phyloP scores from a whole-genome alignment of 2,888 invertebrate genomes.

The Agrotis exclamationis region DNA sequence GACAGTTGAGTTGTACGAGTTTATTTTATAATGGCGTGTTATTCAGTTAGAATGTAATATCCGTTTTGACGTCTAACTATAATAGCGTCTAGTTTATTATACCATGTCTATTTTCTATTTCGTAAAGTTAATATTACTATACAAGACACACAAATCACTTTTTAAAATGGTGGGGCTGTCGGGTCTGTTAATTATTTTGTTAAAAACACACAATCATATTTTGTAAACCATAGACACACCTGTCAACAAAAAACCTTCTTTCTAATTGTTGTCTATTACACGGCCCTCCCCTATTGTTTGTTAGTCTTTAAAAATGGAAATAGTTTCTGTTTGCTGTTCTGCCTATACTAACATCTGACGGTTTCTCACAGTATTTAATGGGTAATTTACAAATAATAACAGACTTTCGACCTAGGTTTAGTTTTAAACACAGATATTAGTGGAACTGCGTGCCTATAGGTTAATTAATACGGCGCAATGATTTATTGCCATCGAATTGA shows the following conservation, averaged over 20 bases:
- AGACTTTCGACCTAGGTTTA: slow-evolving; percentile 23
- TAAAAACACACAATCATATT: slow-evolving; percentile 1
- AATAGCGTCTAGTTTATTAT: neutral
- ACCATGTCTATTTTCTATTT: neutral
- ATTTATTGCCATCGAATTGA: neutral
- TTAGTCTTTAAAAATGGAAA: neutral
- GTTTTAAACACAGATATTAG: slow-evolving; percentile 47
- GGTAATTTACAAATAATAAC: slow-evolving; percentile 35
- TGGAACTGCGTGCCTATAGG: neutral
- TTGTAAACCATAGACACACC: slow-evolving; percentile 8
- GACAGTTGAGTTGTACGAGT: slow-evolving; percentile 28
- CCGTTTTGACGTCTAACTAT: slow-evolving; percentile 4
- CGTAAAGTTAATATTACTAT: neutral
- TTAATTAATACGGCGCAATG: slow-evolving; percentile 12
- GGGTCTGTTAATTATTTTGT: neutral
- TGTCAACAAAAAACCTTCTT: neutral
- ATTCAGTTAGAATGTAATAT: slow-evolving; percentile 35
- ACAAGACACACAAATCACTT: neutral
- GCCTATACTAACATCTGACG: slow-evolving; percentile 20
- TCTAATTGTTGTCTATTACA: slow-evolving; percentile 19
- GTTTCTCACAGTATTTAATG: slow-evolving; percentile 28
- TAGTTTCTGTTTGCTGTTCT: neutral
- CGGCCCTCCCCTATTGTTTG: neutral
- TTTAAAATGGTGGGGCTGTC: neutral
- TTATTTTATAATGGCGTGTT: slow-evolving; percentile 33